Percentiles rank a stretch among this genome's conserved stretches.
Conservation (phyloP, 2,113 vertebrate species). For the Bettongia penicillata region DNA sequence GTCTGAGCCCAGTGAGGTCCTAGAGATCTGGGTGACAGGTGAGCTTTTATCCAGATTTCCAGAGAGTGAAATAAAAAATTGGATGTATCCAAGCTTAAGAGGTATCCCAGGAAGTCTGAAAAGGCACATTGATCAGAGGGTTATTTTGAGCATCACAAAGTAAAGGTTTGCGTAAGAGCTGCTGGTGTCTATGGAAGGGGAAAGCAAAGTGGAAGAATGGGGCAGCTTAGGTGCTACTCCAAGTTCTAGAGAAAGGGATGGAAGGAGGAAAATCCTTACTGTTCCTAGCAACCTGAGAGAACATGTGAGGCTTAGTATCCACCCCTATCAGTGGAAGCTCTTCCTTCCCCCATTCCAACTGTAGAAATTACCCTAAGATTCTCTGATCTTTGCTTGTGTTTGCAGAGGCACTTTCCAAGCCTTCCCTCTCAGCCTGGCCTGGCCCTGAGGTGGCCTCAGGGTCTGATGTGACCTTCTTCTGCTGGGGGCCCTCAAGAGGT, state of each 20-base stretch:
- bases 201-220: too few species aligned
- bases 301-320: background rate
- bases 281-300: background rate
- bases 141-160: background rate
- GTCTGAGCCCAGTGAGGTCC: background rate
- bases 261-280: background rate
- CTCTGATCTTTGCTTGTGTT: too few species aligned
- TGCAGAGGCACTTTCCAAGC: too few species aligned
- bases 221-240: background rate
- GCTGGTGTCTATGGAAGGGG: background rate
- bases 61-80: background rate
- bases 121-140: background rate
- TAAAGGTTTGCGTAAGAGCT: background rate
- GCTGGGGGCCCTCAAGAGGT: too few species aligned
- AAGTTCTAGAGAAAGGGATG: background rate
- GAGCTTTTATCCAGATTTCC: background rate
- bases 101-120: background rate
- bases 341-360: background rate
- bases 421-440: too few species aligned
- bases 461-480: too few species aligned
- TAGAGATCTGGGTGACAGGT: background rate
- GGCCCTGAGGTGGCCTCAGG: too few species aligned
- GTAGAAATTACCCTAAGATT: too few species aligned
- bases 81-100: background rate
- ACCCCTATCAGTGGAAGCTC: rapidly evolving